Percentiles rank a stretch among this genome's conserved stretches.
Conservation (phyloP, 2,797 vertebrate genomes). For the Synaphobranchus kaupii region DNA sequence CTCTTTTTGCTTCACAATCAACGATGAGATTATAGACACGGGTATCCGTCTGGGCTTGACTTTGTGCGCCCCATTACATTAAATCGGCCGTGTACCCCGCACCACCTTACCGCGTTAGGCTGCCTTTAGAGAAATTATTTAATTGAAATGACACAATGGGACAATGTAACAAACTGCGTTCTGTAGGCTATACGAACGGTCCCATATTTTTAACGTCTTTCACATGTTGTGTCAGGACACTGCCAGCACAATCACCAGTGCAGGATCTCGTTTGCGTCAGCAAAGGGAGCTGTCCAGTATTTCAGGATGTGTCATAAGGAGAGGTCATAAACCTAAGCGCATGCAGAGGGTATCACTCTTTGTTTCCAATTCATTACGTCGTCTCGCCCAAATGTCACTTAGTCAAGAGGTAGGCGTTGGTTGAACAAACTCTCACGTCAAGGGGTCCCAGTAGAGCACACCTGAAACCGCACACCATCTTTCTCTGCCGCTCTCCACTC, state of each 20-base stretch:
- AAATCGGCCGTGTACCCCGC: background rate
- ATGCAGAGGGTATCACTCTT: conserved; percentile 9
- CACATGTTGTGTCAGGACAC: background rate
- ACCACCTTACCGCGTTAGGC: background rate
- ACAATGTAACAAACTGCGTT: background rate
- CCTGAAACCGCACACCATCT: conserved; percentile 17
- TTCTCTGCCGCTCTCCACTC: background rate
- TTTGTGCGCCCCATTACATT: conserved; percentile 9
- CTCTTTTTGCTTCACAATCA: conserved; percentile 51
- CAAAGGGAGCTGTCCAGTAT: conserved; percentile 32
- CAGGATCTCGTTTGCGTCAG: background rate
- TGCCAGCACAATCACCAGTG: background rate
- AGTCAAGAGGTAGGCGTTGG: background rate
- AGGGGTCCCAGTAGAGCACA: conserved; percentile 6
- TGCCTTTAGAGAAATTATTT: conserved; percentile 11
- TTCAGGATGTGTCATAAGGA: conserved; percentile 22
- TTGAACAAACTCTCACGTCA: background rate
- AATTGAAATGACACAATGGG: background rate
- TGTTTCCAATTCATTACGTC: conserved; percentile 24
- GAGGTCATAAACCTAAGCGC: background rate
- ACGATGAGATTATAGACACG: conserved; percentile 56
- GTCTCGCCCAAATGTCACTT: background rate
- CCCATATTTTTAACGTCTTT: background rate
- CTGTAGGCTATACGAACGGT: background rate
- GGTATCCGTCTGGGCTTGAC: conserved; percentile 30